Evolutionary conservation across 2,797 vertebrate genomes (phyloP).

Genomic region (Buceros bicornis): DNA sequence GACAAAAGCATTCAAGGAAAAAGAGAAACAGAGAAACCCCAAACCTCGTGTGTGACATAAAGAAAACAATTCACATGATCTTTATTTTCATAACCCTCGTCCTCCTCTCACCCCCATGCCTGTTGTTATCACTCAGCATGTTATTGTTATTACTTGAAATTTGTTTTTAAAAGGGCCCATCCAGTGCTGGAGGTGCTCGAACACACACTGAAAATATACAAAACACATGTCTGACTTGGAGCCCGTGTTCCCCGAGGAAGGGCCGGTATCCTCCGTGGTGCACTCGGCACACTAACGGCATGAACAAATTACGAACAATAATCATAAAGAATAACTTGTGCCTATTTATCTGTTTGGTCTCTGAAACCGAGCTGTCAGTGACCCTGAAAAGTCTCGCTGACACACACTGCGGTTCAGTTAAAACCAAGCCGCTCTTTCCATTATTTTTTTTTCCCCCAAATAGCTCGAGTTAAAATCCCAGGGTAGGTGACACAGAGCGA

Average conservation of each 20-base stretch:
- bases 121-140: constrained; percentile 73
- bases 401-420: constrained; percentile 16
- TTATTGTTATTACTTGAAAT: constrained; percentile 73
- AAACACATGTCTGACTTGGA: constrained; percentile 56
- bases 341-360: constrained; percentile 71
- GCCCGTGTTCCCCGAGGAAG: not conserved
- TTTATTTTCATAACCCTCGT: constrained; percentile 73
- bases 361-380: constrained; percentile 48
- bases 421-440: constrained; percentile 56
- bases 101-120: constrained; percentile 63
- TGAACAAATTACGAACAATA: constrained; percentile 60
- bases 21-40: constrained; percentile 62
- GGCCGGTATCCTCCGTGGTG: not conserved
- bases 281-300: constrained; percentile 53
- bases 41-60: constrained; percentile 58
- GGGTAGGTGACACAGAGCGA: constrained; percentile 60
- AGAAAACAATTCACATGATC: constrained; percentile 72
- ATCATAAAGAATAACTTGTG: constrained; percentile 52
- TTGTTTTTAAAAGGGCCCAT: constrained; percentile 72
- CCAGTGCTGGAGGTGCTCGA: constrained; percentile 65
- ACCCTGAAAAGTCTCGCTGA: constrained; percentile 48
- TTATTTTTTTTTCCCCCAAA: constrained; percentile 17
- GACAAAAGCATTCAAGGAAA: constrained; percentile 50
- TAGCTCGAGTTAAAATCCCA: constrained; percentile 57
- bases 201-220: constrained; percentile 65